Percentiles rank a stretch among this genome's conserved stretches.
These are phyloP conservation scores for Drosophila aff. DNA, from an alignment of 1,140 invertebrate genomes.

Conservation along the genomic window DNA sequence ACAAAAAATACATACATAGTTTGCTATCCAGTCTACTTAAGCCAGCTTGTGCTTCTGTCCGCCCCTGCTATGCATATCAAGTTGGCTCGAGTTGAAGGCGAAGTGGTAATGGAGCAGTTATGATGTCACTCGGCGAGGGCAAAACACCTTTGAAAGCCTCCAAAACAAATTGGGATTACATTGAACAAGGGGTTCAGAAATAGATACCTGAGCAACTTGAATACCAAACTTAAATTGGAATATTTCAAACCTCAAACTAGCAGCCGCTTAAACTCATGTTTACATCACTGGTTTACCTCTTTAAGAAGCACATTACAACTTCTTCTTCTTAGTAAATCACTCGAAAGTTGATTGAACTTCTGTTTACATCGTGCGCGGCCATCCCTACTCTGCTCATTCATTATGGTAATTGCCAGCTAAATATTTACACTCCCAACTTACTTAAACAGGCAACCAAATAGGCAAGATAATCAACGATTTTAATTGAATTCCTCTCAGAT, in stretches of 20 bases:
- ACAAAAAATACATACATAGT: constrained; percentile 23
- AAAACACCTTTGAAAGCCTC: constrained; percentile 24
- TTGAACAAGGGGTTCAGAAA: constrained; percentile 2
- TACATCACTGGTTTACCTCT: neutral
- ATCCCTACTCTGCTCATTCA: constrained; percentile 31
- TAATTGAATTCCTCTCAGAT: constrained; percentile 62
- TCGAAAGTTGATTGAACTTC: constrained; percentile 24
- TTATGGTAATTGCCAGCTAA: constrained; percentile 56
- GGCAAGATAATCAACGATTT: constrained; percentile 43
- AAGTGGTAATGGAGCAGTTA: constrained; percentile 57
- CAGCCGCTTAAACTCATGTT: neutral
- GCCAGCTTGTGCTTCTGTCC: constrained; percentile 60
- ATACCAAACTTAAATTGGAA: neutral
- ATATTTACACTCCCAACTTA: constrained; percentile 59
- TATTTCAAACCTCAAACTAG: neutral
- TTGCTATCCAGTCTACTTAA: constrained; percentile 70
- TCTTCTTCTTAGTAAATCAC: neutral
- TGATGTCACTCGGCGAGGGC: constrained; percentile 55
- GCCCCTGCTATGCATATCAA: constrained; percentile 82
- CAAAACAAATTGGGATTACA: constrained; percentile 12
- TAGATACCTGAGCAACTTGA: neutral
- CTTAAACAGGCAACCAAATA: too few relatives aligned
- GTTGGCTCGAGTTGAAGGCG: constrained; percentile 60
- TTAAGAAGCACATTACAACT: neutral
- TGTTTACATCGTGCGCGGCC: constrained; percentile 2